Conservation (phyloP, 2,113 vertebrate genomes). For the Oncorhynchus nerka region DNA sequence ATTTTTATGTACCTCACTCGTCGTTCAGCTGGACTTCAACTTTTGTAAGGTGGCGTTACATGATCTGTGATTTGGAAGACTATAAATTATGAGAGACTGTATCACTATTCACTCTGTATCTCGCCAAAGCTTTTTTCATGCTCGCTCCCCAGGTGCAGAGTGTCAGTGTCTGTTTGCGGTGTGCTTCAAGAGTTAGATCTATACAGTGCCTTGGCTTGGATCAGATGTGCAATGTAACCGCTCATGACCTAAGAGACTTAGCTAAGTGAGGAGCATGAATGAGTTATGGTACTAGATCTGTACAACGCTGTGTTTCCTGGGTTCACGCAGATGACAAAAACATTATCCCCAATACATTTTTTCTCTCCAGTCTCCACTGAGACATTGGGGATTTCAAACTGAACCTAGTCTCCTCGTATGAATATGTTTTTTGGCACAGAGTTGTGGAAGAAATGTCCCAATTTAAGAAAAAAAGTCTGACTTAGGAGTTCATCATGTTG, state of each 20-base stretch:
- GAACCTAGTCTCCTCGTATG: conserved; percentile 29
- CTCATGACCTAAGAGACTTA: conserved; percentile 15
- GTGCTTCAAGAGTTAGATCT: not conserved
- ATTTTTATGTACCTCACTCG: not conserved
- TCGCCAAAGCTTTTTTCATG: conserved; percentile 7
- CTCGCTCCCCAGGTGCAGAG: not conserved
- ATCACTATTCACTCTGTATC: conserved; percentile 9
- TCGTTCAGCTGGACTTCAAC: conserved; percentile 20
- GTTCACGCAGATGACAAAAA: conserved; percentile 57
- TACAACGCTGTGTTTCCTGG: conserved; percentile 38
- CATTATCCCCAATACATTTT: conserved; percentile 28
- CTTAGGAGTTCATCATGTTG: conserved; percentile 51
- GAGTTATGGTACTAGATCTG: conserved; percentile 43
- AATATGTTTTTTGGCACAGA: conserved; percentile 59
- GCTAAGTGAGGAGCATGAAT: conserved; percentile 20
- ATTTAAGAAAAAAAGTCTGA: conserved; percentile 28
- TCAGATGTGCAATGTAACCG: conserved; percentile 18
- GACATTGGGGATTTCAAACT: conserved; percentile 44
- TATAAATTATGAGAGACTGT: conserved; percentile 13
- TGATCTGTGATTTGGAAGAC: conserved; percentile 11
- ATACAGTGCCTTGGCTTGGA: conserved; percentile 6
- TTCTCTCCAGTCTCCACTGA: not conserved
- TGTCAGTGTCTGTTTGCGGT: conserved; percentile 6
- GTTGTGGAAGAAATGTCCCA: conserved; percentile 54
- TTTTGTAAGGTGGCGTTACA: conserved; percentile 11